phyloP scores from a whole-genome alignment of 2,888 invertebrate genomes.

The Andrena fulva region DNA sequence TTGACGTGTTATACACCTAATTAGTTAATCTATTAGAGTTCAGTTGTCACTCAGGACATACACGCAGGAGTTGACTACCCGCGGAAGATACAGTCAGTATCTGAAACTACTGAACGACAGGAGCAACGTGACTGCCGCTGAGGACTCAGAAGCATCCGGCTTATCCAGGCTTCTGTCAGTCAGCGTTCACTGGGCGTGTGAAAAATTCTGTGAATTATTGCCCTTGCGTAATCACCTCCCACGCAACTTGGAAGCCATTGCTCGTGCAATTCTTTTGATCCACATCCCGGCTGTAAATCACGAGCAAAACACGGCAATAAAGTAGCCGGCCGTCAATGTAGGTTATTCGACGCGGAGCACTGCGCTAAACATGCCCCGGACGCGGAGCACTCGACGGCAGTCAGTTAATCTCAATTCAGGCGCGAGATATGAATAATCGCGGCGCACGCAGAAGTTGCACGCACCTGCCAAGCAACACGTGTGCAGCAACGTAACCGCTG shows the following conservation, averaged over 20 bases:
- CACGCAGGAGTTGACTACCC: neutral
- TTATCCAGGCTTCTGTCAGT: too few relatives aligned
- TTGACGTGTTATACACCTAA: too few relatives aligned
- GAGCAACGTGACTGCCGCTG: too few relatives aligned
- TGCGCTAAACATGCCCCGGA: neutral
- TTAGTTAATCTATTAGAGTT: neutral
- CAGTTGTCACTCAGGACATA: neutral
- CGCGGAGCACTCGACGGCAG: neutral
- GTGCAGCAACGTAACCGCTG: neutral
- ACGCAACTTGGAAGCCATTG: neutral
- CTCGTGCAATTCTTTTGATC: neutral
- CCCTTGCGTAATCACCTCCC: neutral
- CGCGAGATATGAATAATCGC: constrained; percentile 1
- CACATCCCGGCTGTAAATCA: neutral
- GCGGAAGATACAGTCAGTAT: too few relatives aligned
- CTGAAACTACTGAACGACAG: too few relatives aligned
- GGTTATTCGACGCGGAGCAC: neutral
- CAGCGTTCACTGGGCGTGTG: too few relatives aligned
- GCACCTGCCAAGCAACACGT: constrained; percentile 22
- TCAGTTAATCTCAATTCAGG: constrained; percentile 2
- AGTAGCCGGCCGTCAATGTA: neutral
- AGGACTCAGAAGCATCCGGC: too few relatives aligned
- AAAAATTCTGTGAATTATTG: too few relatives aligned
- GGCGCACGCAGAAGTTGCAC: neutral
- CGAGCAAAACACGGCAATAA: neutral